phyloP scores from a whole-genome alignment of 2,797 vertebrate genomes.

The Crocodylus rhombifer region DNA sequence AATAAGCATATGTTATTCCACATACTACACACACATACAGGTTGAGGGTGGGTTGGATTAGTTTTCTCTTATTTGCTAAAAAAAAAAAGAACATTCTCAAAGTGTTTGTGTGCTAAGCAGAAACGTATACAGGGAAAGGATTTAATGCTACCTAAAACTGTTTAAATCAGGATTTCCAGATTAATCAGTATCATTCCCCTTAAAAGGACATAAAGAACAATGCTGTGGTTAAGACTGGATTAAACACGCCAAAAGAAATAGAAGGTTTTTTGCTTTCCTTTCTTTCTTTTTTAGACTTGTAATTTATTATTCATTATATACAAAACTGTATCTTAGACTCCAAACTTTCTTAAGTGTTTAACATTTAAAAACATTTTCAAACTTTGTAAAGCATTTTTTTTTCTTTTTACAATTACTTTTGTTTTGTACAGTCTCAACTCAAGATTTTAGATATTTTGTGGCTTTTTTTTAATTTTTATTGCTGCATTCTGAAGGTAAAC shows the following conservation, averaged over 20 bases:
- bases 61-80: conserved; percentile 32
- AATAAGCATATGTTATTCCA: conserved; percentile 9
- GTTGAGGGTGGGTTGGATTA: conserved; percentile 19
- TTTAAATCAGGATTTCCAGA: conserved; percentile 1
- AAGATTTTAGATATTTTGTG: conserved; percentile 73
- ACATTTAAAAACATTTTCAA: conserved; percentile 63
- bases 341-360: conserved; percentile 64
- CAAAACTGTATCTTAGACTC: conserved; percentile 51
- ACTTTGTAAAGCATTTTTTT: conserved; percentile 69
- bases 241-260: neutral
- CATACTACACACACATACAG: neutral
- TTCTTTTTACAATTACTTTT: conserved; percentile 72
- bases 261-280: conserved; percentile 62
- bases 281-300: conserved; percentile 60
- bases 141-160: neutral
- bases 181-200: neutral
- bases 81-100: neutral
- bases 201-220: neutral
- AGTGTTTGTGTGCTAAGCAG: neutral
- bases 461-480: conserved; percentile 56
- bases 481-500: conserved; percentile 71
- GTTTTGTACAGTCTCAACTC: conserved; percentile 78
- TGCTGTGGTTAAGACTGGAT: neutral
- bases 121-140: conserved; percentile 28
- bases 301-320: conserved; percentile 78